Evolutionary conservation across 23 tunicate species (phyloP).

Genomic region (Phallusia fumigata): DNA sequence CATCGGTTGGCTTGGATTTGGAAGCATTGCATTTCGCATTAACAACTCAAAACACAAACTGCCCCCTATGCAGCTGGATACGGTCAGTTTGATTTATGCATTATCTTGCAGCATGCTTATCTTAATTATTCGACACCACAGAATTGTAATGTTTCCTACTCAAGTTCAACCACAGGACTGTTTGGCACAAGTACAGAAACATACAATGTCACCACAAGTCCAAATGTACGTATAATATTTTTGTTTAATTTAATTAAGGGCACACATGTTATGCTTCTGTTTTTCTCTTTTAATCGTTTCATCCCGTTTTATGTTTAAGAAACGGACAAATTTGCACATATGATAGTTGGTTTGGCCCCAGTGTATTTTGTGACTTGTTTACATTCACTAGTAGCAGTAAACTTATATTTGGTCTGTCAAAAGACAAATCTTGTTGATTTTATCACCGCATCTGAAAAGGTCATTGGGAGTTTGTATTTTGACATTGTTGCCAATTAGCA

Average conservation of each 20-base stretch:
- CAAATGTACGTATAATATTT: neutral
- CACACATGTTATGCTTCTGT: too few species aligned
- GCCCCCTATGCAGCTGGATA: slow-evolving; percentile 13
- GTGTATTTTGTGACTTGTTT: too few species aligned
- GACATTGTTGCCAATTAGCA: too few species aligned
- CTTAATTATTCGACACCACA: neutral
- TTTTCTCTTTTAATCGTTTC: too few species aligned
- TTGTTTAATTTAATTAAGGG: neutral
- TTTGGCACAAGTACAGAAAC: neutral
- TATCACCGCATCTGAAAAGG: too few species aligned
- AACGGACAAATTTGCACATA: too few species aligned
- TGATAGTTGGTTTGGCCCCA: too few species aligned
- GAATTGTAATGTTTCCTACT: neutral
- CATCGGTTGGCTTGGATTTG: slow-evolving; percentile 36
- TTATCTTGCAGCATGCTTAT: neutral
- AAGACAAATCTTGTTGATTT: too few species aligned
- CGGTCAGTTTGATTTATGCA: neutral
- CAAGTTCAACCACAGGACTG: neutral
- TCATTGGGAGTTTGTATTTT: too few species aligned
- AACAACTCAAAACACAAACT: neutral
- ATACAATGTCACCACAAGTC: neutral
- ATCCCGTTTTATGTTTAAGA: too few species aligned
- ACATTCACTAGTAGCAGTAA: too few species aligned
- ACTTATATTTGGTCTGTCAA: too few species aligned
- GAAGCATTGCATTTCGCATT: slow-evolving; percentile 27